Conservation (phyloP, 2,113 vertebrate species). For the Progne subis region DNA sequence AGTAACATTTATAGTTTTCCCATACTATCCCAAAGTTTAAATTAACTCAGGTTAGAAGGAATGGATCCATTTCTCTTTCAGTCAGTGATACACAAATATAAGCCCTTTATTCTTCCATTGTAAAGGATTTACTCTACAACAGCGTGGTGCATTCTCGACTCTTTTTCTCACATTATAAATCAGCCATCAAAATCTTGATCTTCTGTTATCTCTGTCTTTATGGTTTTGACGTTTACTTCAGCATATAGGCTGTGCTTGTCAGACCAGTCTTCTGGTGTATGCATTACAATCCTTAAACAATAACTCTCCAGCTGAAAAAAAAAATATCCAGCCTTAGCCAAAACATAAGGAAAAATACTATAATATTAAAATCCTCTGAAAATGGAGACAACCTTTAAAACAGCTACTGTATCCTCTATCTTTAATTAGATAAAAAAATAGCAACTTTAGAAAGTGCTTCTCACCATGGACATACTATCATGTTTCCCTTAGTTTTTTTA, state of each 20-base stretch:
- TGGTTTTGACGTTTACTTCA: slow-evolving; percentile 45
- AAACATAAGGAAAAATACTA: background rate
- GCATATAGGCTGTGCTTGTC: background rate
- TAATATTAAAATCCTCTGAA: background rate
- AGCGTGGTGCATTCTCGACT: background rate
- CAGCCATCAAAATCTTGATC: slow-evolving; percentile 12
- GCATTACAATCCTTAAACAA: background rate
- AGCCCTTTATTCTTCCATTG: background rate
- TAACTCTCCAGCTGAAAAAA: background rate
- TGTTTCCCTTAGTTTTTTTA: background rate
- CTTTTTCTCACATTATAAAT: background rate
- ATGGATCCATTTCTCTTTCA: background rate
- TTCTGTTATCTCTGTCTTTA: slow-evolving; percentile 40
- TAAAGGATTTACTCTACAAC: background rate
- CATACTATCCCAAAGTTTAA: background rate
- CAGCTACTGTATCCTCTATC: background rate
- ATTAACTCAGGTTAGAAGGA: slow-evolving; percentile 42
- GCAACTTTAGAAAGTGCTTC: background rate
- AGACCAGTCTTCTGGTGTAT: background rate
- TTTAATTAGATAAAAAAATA: background rate
- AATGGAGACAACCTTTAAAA: background rate
- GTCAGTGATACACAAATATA: background rate
- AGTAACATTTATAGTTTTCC: slow-evolving; percentile 14
- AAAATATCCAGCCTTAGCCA: background rate
- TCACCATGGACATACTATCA: background rate